These are phyloP conservation scores for Trochalopteron elliotii DNA, from an alignment of 2,113 vertebrate species.

Conservation along the genomic window DNA sequence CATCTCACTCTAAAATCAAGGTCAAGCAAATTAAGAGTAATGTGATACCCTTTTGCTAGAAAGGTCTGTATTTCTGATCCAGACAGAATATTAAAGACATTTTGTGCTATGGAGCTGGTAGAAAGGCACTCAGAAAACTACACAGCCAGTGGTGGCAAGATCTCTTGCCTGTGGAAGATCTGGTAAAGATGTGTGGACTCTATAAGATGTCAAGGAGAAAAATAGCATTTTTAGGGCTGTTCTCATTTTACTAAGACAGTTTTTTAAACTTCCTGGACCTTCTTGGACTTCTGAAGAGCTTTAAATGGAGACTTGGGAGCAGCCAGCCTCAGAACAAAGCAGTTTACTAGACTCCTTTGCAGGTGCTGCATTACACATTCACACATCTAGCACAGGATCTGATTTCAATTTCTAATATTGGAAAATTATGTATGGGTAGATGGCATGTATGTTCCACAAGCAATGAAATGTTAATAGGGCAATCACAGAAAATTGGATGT, in stretches of 20 bases:
- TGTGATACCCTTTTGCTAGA: background rate
- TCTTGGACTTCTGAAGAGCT: background rate
- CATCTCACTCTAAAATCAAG: slow-evolving; percentile 28
- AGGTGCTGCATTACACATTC: background rate
- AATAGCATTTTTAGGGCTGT: background rate
- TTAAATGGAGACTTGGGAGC: background rate
- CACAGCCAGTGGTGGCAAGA: background rate
- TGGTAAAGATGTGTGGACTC: background rate
- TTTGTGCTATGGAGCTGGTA: background rate
- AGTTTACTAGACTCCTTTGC: background rate
- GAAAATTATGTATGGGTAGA: background rate
- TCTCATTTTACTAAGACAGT: background rate
- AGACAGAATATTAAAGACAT: background rate
- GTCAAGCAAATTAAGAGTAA: slow-evolving; percentile 27
- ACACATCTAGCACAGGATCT: background rate
- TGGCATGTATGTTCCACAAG: background rate
- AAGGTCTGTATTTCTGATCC: slow-evolving; percentile 1
- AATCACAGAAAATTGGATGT: background rate
- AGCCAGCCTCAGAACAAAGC: background rate
- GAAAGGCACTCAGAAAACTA: background rate
- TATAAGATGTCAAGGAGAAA: background rate
- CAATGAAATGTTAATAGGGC: background rate
- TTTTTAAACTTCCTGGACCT: background rate
- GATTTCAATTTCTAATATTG: background rate
- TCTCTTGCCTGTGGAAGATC: background rate